These are phyloP conservation scores for Channa maculata DNA, from an alignment of 2,113 vertebrate species.

Conservation along the genomic window DNA sequence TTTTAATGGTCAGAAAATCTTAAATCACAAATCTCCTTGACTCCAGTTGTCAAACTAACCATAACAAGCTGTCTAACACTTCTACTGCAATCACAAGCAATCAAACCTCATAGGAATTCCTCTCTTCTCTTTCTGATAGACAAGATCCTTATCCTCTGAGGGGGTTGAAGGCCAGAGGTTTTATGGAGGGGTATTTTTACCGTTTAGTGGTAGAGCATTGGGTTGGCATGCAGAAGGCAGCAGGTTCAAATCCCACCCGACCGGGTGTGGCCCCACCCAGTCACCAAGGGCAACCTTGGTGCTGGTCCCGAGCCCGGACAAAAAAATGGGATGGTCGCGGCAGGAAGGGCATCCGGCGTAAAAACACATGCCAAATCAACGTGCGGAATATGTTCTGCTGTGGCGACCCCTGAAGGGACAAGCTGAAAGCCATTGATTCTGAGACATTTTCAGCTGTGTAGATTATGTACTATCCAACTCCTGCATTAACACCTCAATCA, in stretches of 20 bases:
- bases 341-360: too few relatives aligned
- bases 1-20: constrained; percentile 9
- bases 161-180: neutral
- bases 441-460: constrained; percentile 2
- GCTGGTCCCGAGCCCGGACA: too few relatives aligned
- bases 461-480: neutral
- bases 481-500: neutral
- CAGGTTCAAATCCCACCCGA: too few relatives aligned
- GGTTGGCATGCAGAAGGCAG: too few relatives aligned
- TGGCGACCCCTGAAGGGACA: too few relatives aligned
- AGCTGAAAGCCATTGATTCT: too few relatives aligned
- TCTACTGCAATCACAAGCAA: constrained; percentile 13
- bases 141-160: neutral
- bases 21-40: neutral
- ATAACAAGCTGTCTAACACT: neutral
- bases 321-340: too few relatives aligned
- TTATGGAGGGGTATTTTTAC: neutral
- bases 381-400: too few relatives aligned
- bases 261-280: too few relatives aligned
- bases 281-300: too few relatives aligned
- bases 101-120: constrained; percentile 13
- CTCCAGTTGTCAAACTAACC: neutral
- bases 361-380: too few relatives aligned
- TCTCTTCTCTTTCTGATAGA: constrained; percentile 10
- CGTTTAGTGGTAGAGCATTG: neutral